Percentiles rank a stretch among this genome's conserved stretches.
phyloP scores from a whole-genome alignment of 2,888 invertebrate species.

The Tiphia femorata region DNA sequence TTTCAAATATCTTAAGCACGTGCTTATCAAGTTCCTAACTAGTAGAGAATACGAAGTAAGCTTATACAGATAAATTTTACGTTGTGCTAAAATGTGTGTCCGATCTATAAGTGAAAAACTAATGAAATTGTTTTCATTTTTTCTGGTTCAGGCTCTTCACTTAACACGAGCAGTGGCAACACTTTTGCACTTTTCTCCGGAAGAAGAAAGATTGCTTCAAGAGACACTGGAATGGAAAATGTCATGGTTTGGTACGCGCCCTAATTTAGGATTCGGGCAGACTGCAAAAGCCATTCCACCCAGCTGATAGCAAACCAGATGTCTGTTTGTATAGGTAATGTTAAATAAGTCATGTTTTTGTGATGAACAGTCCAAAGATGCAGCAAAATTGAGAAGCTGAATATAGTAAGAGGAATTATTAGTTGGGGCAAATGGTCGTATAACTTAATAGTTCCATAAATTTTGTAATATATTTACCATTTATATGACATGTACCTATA shows the following conservation, averaged over 20 bases:
- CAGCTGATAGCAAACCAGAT: slow-evolving; percentile 71
- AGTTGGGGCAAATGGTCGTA: no score
- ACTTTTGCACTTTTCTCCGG: slow-evolving; percentile 84
- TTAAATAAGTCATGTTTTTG: slow-evolving; percentile 15
- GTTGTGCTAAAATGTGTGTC: slow-evolving; percentile 1
- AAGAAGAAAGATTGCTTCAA: slow-evolving; percentile 87
- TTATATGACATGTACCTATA: slow-evolving; percentile 21
- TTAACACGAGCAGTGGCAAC: slow-evolving; percentile 90
- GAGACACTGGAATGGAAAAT: slow-evolving; percentile 83
- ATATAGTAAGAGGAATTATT: no score
- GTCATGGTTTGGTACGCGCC: slow-evolving; percentile 79
- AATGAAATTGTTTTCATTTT: slow-evolving; percentile 7
- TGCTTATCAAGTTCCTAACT: slow-evolving; percentile 92
- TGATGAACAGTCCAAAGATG: background rate
- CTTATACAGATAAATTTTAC: background rate
- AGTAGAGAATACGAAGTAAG: slow-evolving; percentile 81
- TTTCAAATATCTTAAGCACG: slow-evolving; percentile 91
- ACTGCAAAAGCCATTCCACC: slow-evolving; percentile 73
- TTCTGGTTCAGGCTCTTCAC: slow-evolving; percentile 81
- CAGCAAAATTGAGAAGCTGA: background rate
- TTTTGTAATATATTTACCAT: slow-evolving; percentile 40
- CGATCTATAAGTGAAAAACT: background rate
- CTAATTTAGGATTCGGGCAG: slow-evolving; percentile 72
- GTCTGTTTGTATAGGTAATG: slow-evolving; percentile 21
- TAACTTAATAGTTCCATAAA: slow-evolving; percentile 31